phyloP scores from a whole-genome alignment of 2,113 vertebrate genomes.

The Stictonetta naevosa region DNA sequence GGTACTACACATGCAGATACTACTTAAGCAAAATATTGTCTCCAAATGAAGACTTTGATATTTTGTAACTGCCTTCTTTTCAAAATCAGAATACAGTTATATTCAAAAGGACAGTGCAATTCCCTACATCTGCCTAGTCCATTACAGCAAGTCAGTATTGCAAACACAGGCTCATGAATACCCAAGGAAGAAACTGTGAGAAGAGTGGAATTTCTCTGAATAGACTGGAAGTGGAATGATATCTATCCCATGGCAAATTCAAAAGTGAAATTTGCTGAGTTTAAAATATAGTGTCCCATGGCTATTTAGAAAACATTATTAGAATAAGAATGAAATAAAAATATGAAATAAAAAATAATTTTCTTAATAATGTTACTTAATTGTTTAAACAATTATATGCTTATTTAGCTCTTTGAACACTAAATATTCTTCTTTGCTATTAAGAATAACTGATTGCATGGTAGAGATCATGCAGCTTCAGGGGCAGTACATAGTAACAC shows the following conservation, averaged over 20 bases:
- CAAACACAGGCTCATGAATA: background rate
- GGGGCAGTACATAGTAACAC: background rate
- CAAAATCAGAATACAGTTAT: background rate
- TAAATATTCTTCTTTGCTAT: background rate
- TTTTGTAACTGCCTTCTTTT: constrained; percentile 1
- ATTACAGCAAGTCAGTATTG: background rate
- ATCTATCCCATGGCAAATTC: background rate
- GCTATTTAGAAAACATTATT: background rate
- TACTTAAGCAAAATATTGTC: background rate
- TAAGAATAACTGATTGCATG: background rate
- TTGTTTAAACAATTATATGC: background rate
- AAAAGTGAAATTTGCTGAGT: background rate
- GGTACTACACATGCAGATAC: background rate
- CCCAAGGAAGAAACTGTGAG: background rate
- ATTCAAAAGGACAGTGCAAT: background rate
- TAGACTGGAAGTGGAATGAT: background rate
- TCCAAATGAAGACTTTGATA: background rate
- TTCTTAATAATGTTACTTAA: background rate
- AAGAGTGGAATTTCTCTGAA: background rate
- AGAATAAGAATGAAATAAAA: background rate
- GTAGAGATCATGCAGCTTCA: background rate
- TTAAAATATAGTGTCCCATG: background rate
- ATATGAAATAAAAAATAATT: background rate
- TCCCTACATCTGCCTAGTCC: background rate
- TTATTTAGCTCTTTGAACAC: background rate